These are phyloP conservation scores for Pseudomyrmex concolor DNA, from an alignment of 1,140 invertebrate genomes.

Conservation along the genomic window DNA sequence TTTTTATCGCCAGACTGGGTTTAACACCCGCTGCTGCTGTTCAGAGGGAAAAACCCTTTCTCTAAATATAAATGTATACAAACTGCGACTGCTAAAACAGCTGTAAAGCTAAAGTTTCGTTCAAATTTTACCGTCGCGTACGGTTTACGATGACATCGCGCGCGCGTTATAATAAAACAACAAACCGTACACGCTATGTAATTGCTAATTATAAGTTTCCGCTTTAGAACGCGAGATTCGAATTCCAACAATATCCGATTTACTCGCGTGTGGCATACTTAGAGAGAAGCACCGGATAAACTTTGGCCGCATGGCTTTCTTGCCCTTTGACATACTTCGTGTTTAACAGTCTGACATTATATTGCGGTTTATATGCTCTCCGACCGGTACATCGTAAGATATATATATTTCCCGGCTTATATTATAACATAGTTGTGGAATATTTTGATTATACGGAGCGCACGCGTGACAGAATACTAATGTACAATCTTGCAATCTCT, in stretches of 20 bases:
- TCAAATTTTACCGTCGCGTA: no score
- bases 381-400: constrained; percentile 6
- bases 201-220: background rate
- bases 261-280: constrained; percentile 26
- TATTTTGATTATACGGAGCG: background rate
- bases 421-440: constrained; percentile 4
- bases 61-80: no score
- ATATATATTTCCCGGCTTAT: background rate
- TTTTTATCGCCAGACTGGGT: constrained; percentile 53
- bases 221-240: background rate
- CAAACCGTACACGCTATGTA: no score
- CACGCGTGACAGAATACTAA: background rate
- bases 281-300: background rate
- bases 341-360: background rate
- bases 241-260: background rate
- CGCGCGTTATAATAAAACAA: background rate
- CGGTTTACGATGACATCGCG: no score
- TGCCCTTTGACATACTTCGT: constrained; percentile 30
- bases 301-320: constrained; percentile 22
- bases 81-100: no score
- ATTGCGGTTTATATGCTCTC: background rate
- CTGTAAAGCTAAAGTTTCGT: no score
- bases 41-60: background rate
- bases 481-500: no score
- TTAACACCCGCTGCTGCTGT: constrained; percentile 13